phyloP scores from a whole-genome alignment of 2,113 vertebrate genomes.

The Dicerorhinus sumatrensis region DNA sequence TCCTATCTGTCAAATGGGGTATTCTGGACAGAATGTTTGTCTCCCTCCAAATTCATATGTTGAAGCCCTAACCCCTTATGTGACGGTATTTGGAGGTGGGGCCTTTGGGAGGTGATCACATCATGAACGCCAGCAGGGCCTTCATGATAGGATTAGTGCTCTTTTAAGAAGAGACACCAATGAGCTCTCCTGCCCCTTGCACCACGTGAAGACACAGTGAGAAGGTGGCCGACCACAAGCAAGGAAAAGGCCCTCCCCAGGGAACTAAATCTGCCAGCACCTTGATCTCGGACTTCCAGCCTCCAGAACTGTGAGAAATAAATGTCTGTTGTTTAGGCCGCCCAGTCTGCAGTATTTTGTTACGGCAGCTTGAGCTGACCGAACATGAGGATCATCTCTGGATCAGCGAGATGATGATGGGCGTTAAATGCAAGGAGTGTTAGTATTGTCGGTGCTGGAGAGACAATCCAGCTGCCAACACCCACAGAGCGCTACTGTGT shows the following conservation, averaged over 20 bases:
- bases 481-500: fast-evolving
- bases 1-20: not conserved
- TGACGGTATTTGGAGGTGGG: not conserved
- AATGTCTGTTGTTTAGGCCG: not conserved
- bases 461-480: not conserved
- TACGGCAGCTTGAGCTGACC: not conserved
- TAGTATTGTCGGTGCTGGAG: fast-evolving
- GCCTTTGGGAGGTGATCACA: not conserved
- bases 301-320: not conserved
- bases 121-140: fast-evolving
- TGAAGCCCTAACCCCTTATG: not conserved
- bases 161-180: not conserved
- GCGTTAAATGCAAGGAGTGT: fast-evolving
- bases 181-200: too few species aligned
- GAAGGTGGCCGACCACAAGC: not conserved
- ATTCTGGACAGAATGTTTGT: not conserved
- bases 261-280: not conserved
- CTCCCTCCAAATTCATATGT: not conserved
- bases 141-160: fast-evolving
- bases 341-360: not conserved
- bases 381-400: not conserved
- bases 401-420: fast-evolving
- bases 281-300: not conserved
- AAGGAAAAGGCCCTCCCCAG: not conserved
- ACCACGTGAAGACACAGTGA: not conserved